A percentile compares a stretch with the other conserved stretches of the same genome.
Evolutionary conservation across 2,888 invertebrate genomes (phyloP).

Genomic region (Camptogramma bilineatum): DNA sequence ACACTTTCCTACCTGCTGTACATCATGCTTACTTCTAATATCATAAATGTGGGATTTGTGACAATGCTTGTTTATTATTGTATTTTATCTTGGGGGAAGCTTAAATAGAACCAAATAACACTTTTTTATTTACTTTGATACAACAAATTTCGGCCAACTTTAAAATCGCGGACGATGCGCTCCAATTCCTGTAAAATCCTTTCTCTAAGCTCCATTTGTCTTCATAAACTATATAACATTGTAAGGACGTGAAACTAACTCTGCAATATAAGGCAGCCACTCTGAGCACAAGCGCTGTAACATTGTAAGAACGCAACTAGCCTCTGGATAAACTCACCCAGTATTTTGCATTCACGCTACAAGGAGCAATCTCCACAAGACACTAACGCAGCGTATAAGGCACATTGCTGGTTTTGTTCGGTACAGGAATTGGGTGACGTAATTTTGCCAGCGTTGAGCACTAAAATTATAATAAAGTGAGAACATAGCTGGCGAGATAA

Average conservation of each 20-base stretch:
- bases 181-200: constrained; percentile 9
- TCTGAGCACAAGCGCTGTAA: constrained; percentile 17
- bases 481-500: constrained; percentile 4
- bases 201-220: constrained; percentile 15
- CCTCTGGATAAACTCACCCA: constrained; percentile 14
- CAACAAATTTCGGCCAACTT: not conserved
- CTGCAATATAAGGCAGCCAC: constrained; percentile 2
- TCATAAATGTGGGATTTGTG: not conserved
- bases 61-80: too few species aligned
- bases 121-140: too few species aligned
- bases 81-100: too few species aligned
- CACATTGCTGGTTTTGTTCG: constrained; percentile 23
- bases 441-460: constrained; percentile 3
- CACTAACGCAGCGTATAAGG: not conserved
- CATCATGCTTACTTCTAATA: not conserved
- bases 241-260: constrained; percentile 9
- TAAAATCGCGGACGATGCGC: not conserved
- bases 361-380: not conserved
- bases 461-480: constrained; percentile 1
- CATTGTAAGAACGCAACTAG: constrained; percentile 18
- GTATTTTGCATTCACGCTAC: constrained; percentile 18
- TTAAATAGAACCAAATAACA: too few species aligned
- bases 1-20: not conserved
- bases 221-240: constrained; percentile 21
- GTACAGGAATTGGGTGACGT: not conserved